Evolutionary conservation across 37 sponge, comb jelly and placozoan species (phyloP), one percentile per base, ranked within the genome.

Genomic region (Cladorhizidae sp.): DNA sequence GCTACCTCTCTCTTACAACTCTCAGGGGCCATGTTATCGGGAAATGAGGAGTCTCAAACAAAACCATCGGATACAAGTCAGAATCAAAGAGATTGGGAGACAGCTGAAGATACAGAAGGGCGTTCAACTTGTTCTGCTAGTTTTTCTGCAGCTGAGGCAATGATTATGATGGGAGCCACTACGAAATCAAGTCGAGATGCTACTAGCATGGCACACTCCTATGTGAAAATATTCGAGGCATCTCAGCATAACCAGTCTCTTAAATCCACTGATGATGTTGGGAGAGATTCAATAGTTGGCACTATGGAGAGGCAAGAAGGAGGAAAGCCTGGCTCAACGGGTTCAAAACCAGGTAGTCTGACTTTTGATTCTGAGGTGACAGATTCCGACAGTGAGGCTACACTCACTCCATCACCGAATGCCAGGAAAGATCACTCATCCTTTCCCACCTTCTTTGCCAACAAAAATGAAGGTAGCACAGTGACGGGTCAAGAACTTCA

Each of bases 141-240:
- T 40, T 59, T 78, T 28, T 82, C 88, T 1, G 88, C 83, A 25
- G 88, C 88, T 41, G 88, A 88, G 35, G 78, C 88, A 14, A 88
- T 88, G 78, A 77, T 88, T 23, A 77, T 88, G 83, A 67, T 88
- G 35, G 81, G 74, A 15, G 1, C 57, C 5, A 11, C 35, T 5
- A 65, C 2, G 2, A 33, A 65, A 33, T 65, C 67, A 65, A 32
- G 31, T 14, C 2, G 31, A 5, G 12, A 29, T 5, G 9, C 49
- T 45, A 12, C 49, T 45, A 9, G 49, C n/a, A 17, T n/a, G 8
- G 8, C 62, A 17, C n/a, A 61, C 2, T 14, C 26, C 7, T 29
- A 9, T 2, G 2, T 5, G 26, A 11, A 25, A 11, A 31, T 35
- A 17, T 36, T 32, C 7, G 35, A 65, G 17, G 28, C 6, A 28